Evolutionary conservation across 2,888 invertebrate species (phyloP).

Genomic region (Thera britannica): DNA sequence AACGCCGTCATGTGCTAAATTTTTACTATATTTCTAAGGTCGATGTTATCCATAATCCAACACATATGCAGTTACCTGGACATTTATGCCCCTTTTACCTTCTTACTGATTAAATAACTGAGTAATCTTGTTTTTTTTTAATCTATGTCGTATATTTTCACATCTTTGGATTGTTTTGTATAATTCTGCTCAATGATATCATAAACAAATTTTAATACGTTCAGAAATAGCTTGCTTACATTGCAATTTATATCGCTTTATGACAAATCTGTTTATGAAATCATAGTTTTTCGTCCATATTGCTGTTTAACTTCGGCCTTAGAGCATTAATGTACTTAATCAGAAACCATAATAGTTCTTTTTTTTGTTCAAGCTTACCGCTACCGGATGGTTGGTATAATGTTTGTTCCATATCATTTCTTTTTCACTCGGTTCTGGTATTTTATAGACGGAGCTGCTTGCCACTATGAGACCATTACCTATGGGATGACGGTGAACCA

Average conservation of each 20-base stretch:
- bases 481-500: constrained; percentile 5
- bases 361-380: constrained; percentile 19
- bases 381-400: constrained; percentile 17
- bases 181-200: no score
- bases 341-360: background rate
- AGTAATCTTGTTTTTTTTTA: no score
- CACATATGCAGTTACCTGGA: background rate
- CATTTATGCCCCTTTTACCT: no score
- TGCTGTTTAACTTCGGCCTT: background rate
- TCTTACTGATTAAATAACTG: no score
- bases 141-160: no score
- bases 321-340: background rate
- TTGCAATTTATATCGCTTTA: no score
- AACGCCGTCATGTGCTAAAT: constrained; percentile 6
- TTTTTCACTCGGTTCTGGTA: background rate
- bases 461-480: constrained; percentile 2
- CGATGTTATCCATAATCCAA: no score
- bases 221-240: no score
- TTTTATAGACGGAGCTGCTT: constrained; percentile 10
- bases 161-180: no score
- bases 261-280: no score
- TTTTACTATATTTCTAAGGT: background rate
- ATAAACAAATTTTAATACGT: no score
- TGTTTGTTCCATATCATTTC: background rate
- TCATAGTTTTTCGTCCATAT: background rate